phyloP scores from a whole-genome alignment of 2,888 invertebrate genomes.

The Lissonota sp. region DNA sequence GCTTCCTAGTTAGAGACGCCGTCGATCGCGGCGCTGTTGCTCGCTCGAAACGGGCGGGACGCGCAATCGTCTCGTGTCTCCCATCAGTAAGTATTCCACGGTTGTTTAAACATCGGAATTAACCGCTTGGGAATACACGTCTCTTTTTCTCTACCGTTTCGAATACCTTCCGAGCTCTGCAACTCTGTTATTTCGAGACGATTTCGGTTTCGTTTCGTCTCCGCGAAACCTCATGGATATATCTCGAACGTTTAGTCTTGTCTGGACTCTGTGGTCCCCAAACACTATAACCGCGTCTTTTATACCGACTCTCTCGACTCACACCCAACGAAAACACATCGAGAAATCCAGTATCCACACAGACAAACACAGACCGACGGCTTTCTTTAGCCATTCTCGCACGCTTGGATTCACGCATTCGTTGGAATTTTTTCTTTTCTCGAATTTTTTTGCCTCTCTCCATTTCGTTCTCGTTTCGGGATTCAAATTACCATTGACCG shows the following conservation, averaged over 20 bases:
- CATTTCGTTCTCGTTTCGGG: conserved; percentile 27
- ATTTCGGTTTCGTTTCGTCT: conserved; percentile 61
- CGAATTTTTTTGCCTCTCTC: not conserved
- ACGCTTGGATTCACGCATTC: conserved; percentile 34
- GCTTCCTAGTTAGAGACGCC: conserved; percentile 4
- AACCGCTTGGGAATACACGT: conserved; percentile 20
- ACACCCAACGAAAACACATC: conserved; percentile 16
- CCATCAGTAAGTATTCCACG: conserved; percentile 30
- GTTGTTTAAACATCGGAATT: conserved; percentile 64
- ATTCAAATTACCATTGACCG: conserved; percentile 61
- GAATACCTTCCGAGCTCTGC: conserved; percentile 4
- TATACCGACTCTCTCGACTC: conserved; percentile 32
- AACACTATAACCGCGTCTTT: conserved; percentile 4
- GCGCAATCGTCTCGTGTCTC: conserved; percentile 24
- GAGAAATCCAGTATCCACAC: not conserved
- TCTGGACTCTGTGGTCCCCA: conserved; percentile 32
- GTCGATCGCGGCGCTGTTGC: conserved; percentile 39
- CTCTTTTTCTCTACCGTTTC: conserved; percentile 27
- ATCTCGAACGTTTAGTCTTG: conserved; percentile 57
- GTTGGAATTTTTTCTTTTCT: conserved; percentile 17
- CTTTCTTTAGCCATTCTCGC: conserved; percentile 27
- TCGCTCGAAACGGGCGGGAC: conserved; percentile 13
- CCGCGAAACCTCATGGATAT: conserved; percentile 46
- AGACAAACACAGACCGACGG: not conserved
- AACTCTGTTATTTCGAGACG: conserved; percentile 53